Conservation (phyloP, 2,113 vertebrate genomes). For the Hylia prasina region DNA sequence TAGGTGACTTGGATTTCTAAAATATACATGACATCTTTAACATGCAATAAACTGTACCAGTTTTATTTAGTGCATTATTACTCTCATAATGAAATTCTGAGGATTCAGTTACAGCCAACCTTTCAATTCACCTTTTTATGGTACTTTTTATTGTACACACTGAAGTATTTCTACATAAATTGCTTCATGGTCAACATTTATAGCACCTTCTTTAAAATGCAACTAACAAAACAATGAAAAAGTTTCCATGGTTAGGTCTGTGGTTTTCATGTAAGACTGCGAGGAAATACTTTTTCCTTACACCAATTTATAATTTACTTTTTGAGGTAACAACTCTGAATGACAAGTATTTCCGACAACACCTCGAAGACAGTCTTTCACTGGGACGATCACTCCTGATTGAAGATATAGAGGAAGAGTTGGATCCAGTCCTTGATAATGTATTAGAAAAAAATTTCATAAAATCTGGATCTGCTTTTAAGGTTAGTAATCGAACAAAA, state of each 20-base stretch:
- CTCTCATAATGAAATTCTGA: not conserved
- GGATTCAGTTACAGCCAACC: not conserved
- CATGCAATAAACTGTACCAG: not conserved
- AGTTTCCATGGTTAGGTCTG: not conserved
- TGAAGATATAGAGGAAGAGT: conserved; percentile 75
- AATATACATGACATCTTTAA: not conserved
- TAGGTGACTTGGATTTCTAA: not conserved
- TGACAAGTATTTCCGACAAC: conserved; percentile 77
- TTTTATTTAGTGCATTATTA: not conserved
- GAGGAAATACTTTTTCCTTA: not conserved
- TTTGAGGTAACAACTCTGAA: conserved; percentile 75
- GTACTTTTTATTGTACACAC: not conserved
- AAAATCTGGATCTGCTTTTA: conserved; percentile 72
- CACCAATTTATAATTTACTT: not conserved
- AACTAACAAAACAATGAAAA: not conserved
- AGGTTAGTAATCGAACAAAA: conserved; percentile 58
- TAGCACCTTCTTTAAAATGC: not conserved
- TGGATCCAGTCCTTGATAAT: conserved; percentile 78
- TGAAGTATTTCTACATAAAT: not conserved
- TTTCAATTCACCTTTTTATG: not conserved
- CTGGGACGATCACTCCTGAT: conserved; percentile 75
- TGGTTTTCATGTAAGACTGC: not conserved
- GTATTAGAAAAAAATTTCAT: conserved; percentile 80
- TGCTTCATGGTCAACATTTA: not conserved
- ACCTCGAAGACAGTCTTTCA: conserved; percentile 75